A percentile compares a stretch with the other conserved stretches of the same genome.
Evolutionary conservation across 2,113 vertebrate species (phyloP).

Genomic region (Rostratula benghalensis): DNA sequence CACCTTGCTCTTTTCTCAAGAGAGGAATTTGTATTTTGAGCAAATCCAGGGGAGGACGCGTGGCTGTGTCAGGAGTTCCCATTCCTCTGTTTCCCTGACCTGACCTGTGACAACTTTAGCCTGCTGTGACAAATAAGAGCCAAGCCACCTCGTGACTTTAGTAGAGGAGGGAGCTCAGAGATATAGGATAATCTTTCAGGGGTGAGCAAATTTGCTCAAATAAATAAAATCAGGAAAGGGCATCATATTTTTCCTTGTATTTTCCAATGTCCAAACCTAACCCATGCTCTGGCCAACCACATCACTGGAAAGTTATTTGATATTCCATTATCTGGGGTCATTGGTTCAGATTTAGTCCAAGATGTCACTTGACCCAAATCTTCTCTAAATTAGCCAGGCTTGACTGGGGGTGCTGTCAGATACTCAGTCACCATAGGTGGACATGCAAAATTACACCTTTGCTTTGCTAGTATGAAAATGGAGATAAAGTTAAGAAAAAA

Average conservation of each 20-base stretch:
- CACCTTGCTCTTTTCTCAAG: neutral
- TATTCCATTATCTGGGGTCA: constrained; percentile 8
- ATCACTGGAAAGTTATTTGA: neutral
- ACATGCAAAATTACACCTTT: neutral
- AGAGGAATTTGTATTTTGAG: neutral
- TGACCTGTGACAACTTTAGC: neutral
- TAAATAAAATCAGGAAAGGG: constrained; percentile 23
- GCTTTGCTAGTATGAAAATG: neutral
- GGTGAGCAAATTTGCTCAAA: neutral
- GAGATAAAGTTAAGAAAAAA: neutral
- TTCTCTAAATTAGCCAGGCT: neutral
- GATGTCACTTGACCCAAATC: neutral
- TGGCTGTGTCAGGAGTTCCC: neutral
- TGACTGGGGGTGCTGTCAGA: neutral
- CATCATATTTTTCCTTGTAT: neutral
- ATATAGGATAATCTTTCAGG: neutral
- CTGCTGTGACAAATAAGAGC: constrained; percentile 9
- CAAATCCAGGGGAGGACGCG: neutral
- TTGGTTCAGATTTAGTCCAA: neutral
- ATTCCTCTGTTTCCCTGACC: neutral
- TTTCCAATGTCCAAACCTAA: neutral
- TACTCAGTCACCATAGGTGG: neutral
- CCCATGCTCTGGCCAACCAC: neutral
- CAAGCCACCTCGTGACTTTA: neutral
- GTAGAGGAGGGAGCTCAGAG: neutral